Base-by-base conservation (phyloP, 92 coral and sea anemone species). In the Epizoanthus scotinus region DNA sequence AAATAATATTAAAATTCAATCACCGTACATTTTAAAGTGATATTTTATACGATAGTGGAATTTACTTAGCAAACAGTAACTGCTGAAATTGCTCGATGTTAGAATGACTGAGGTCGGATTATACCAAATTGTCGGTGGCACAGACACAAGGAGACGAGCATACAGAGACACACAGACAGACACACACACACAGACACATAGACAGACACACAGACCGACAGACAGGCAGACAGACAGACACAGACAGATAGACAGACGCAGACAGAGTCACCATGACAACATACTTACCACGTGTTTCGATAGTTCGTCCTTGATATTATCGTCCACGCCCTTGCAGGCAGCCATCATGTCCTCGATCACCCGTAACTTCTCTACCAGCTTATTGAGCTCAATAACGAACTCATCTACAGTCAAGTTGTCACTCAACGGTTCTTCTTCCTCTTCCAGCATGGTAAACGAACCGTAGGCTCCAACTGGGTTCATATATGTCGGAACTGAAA, bases 211-310 rank as follows among this genome's bases (percentile, higher is more conserved):
- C 63, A 52, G 21, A n/a, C n/a, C n/a, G 17, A 29, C 6, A 36
- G 42, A 36, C 14, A 44, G 50, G 9, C 9, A 21, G 66, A 21
- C 25, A 21, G 14, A 27, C 21, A 61, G 21, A 61, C 14, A 21
- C 0, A 50, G 57, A 15, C 66, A 61, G 14, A 21, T 10, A 21
- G 66, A 61, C 25, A 61, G 10, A 21, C 66, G 12, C 0, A 4
- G 15, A 15, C 10, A 49, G 20, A 19, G 15, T 25, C 14, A 31
- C 44, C 24, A n/a, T 54, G 61, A 20, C 50, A 24, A 50, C 50
- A 44, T 12, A 52, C 98, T 80, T 87, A 95, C 99, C 91, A 95
- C 98, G 69, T 95, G 99, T 71, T 94, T 93, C 0, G 97, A 94
- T 85, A 95, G 71, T 79, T 94, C 99, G 19, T 91, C 90, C 84